These are phyloP conservation scores for Epistrophe eligans DNA, from an alignment of 2,888 invertebrate species.

Conservation along the genomic window DNA sequence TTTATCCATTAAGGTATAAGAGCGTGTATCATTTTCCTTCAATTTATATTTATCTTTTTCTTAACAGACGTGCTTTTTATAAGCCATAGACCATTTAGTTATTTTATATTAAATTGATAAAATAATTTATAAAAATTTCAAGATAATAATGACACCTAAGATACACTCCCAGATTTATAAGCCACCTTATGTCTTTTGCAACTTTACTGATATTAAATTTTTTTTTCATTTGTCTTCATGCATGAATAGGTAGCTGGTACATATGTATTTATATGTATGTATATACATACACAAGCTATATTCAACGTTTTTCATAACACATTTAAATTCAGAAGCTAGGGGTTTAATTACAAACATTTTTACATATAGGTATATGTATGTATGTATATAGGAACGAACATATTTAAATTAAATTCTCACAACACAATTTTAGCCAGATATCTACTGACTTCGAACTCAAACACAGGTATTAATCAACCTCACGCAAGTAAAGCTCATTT, in stretches of 20 bases:
- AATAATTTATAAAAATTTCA: not conserved
- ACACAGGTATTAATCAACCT: not conserved
- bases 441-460: not conserved
- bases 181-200: not conserved
- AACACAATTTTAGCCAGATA: slow-evolving; percentile 1
- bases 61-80: not conserved
- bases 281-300: not conserved
- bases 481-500: slow-evolving; percentile 33
- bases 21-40: too few species aligned
- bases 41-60: not conserved
- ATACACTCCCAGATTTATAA: not conserved
- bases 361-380: too few species aligned
- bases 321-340: not conserved
- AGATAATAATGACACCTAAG: slow-evolving; percentile 9
- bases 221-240: not conserved
- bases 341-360: not conserved
- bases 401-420: not conserved
- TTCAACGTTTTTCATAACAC: not conserved
- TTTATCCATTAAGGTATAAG: too few species aligned
- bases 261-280: not conserved
- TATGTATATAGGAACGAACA: too few species aligned
- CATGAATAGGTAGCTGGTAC: not conserved
- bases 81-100: not conserved
- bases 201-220: not conserved
- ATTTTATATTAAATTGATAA: not conserved